These are phyloP conservation scores for Microplitis mediator DNA, from an alignment of 1,140 invertebrate genomes.

Conservation along the genomic window DNA sequence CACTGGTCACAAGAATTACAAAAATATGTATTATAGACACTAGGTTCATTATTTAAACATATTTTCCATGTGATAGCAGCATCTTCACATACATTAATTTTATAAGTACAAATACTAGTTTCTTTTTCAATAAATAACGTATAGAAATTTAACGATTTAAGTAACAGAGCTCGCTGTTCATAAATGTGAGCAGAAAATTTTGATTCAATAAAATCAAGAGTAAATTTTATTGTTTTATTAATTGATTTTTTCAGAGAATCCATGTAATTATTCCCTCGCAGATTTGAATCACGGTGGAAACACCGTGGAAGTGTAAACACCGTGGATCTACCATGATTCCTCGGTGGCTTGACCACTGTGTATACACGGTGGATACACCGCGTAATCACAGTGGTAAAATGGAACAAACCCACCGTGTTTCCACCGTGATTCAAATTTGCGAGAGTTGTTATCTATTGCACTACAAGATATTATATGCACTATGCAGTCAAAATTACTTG, in stretches of 20 bases:
- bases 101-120: not conserved
- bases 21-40: not conserved
- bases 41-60: not conserved
- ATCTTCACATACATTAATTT: not conserved
- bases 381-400: no score
- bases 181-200: not conserved
- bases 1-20: not conserved
- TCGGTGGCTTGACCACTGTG: no score
- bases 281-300: no score
- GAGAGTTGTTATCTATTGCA: not conserved
- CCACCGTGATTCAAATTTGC: no score
- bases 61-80: not conserved
- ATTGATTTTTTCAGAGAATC: not conserved
- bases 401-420: no score
- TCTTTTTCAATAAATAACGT: not conserved
- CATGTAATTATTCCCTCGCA: not conserved
- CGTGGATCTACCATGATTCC: no score
- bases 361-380: no score
- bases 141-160: not conserved
- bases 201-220: not conserved
- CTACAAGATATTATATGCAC: not conserved
- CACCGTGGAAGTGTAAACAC: no score
- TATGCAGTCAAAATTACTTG: not conserved
- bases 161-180: not conserved
- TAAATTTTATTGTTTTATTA: not conserved